phyloP scores from a whole-genome alignment of 2,888 invertebrate genomes.

The Plemyria rubiginata region DNA sequence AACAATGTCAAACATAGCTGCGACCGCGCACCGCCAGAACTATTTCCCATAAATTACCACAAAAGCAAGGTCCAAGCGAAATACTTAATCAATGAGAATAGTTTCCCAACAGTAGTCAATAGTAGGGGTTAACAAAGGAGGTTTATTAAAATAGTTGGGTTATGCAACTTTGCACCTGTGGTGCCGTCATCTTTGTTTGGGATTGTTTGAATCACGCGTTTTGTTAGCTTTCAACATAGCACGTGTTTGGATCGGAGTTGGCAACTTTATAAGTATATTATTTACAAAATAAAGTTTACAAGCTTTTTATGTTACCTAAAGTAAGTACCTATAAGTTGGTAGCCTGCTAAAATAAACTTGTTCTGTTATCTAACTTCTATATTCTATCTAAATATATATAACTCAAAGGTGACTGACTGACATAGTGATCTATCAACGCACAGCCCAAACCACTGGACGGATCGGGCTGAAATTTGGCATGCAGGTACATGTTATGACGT shows the following conservation, averaged over 20 bases:
- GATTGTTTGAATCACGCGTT: conserved; percentile 14
- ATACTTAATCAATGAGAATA: conserved; percentile 72
- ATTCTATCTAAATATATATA: no score
- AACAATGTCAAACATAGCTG: conserved; percentile 27
- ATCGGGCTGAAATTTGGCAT: no score
- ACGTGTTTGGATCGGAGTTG: conserved; percentile 1
- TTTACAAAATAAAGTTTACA: no score
- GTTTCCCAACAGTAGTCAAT: conserved; percentile 56
- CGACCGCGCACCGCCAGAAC: conserved; percentile 14
- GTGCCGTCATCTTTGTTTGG: conserved; percentile 49
- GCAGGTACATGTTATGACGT: no score
- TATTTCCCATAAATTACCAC: conserved; percentile 41
- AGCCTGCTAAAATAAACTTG: no score
- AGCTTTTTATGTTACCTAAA: no score
- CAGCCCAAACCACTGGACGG: no score
- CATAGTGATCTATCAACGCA: no score
- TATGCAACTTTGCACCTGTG: conserved; percentile 59
- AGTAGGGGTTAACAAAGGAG: conserved; percentile 57
- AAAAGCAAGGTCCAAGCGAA: conserved; percentile 45
- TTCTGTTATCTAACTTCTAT: no score
- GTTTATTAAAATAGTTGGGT: conserved; percentile 72
- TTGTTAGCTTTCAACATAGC: conserved; percentile 12
- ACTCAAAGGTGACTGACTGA: no score
- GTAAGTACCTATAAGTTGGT: no score
- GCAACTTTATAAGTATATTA: no score